A percentile compares a stretch with the other conserved stretches of the same genome.
phyloP scores from a whole-genome alignment of 2,888 invertebrate species.

The Hemithea aestivaria region DNA sequence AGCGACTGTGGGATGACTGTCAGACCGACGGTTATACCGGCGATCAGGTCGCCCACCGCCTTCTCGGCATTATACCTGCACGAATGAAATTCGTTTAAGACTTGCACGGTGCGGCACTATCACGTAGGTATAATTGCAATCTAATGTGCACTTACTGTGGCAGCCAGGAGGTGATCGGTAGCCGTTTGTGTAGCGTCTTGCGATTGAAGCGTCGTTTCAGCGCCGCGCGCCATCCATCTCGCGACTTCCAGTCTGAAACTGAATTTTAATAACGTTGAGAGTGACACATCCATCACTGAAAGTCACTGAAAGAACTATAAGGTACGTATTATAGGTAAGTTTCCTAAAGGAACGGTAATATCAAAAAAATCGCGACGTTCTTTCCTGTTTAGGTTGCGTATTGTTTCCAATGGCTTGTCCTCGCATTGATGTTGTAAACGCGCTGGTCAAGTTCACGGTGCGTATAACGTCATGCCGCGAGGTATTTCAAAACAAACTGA shows the following conservation, averaged over 20 bases:
- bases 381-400: too few relatives aligned
- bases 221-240: conserved; percentile 57
- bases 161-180: conserved; percentile 88
- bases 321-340: too few relatives aligned
- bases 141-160: conserved; percentile 67
- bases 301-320: too few relatives aligned
- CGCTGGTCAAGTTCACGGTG: too few relatives aligned
- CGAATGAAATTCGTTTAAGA: neutral
- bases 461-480: too few relatives aligned
- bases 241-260: conserved; percentile 70
- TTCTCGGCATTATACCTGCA: conserved; percentile 82
- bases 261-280: too few relatives aligned
- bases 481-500: too few relatives aligned
- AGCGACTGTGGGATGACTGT: conserved; percentile 95
- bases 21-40: conserved; percentile 94
- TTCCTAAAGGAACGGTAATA: too few relatives aligned
- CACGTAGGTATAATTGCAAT: neutral
- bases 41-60: conserved; percentile 92
- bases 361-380: too few relatives aligned
- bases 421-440: too few relatives aligned
- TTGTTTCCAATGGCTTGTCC: too few relatives aligned
- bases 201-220: conserved; percentile 80
- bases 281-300: too few relatives aligned
- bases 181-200: conserved; percentile 84
- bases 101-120: neutral